Evolutionary conservation across 2,888 invertebrate genomes (phyloP).

Genomic region (Raillietiella orientalis): DNA sequence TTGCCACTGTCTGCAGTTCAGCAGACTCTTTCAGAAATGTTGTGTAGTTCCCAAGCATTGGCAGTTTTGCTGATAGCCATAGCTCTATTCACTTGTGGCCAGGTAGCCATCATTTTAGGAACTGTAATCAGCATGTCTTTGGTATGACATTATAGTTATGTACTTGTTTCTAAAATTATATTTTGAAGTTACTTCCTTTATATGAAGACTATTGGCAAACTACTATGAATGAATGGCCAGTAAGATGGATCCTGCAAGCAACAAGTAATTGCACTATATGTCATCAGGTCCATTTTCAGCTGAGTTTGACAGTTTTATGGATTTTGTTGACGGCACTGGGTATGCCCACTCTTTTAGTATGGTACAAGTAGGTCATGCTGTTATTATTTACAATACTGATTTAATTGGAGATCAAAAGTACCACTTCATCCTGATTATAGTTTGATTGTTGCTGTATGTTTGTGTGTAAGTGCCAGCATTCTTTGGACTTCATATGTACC

Average conservation of each 20-base stretch:
- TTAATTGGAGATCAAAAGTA: too few relatives aligned
- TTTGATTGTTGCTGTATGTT: too few relatives aligned
- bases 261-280: too few relatives aligned
- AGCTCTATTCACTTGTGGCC: slow-evolving; percentile 33
- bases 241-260: too few relatives aligned
- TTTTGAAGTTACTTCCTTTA: slow-evolving; percentile 14
- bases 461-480: too few relatives aligned
- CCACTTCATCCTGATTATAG: too few relatives aligned
- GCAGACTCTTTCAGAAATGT: too few relatives aligned
- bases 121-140: slow-evolving; percentile 30
- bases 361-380: too few relatives aligned
- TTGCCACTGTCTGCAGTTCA: too few relatives aligned
- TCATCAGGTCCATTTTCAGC: slow-evolving; percentile 32
- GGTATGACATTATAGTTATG: slow-evolving; percentile 14
- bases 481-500: too few relatives aligned
- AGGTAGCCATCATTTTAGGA: slow-evolving; percentile 28
- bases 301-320: slow-evolving; percentile 34
- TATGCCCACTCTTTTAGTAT: slow-evolving; percentile 34
- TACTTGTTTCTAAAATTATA: slow-evolving; percentile 2
- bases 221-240: too few relatives aligned
- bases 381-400: too few relatives aligned
- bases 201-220: slow-evolving; percentile 41
- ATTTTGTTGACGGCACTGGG: slow-evolving; percentile 27
- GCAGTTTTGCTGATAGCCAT: slow-evolving; percentile 26
- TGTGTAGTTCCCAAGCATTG: slow-evolving; percentile 32